Evolutionary conservation across 2,888 invertebrate genomes (phyloP).

Genomic region (Arctia plantaginis): DNA sequence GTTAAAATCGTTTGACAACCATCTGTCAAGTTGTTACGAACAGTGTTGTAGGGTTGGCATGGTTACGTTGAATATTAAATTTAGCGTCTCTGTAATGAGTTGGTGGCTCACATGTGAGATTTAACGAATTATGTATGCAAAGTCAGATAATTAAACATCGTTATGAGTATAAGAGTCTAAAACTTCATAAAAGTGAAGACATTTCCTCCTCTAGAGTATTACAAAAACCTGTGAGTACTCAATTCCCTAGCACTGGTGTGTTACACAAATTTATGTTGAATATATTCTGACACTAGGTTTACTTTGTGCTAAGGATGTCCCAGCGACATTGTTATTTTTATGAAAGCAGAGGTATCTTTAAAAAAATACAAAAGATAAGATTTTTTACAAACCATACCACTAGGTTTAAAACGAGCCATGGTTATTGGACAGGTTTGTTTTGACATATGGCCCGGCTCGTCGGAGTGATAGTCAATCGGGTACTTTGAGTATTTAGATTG

Average conservation of each 20-base stretch:
- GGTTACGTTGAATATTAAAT: slow-evolving; percentile 23
- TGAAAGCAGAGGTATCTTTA: too few relatives aligned
- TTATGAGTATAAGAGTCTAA: neutral
- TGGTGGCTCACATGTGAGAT: slow-evolving; percentile 19
- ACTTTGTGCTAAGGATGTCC: too few relatives aligned
- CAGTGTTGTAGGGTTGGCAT: neutral
- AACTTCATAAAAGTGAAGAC: neutral
- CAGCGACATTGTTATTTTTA: too few relatives aligned
- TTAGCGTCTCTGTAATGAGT: slow-evolving; percentile 25
- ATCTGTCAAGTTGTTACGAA: neutral
- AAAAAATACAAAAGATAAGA: too few relatives aligned
- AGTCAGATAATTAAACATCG: neutral
- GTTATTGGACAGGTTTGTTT: too few relatives aligned
- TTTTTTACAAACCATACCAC: too few relatives aligned
- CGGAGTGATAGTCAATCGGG: too few relatives aligned
- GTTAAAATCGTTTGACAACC: neutral
- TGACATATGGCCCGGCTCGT: too few relatives aligned
- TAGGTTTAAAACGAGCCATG: too few relatives aligned
- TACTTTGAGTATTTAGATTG: too few relatives aligned
- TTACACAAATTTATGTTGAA: neutral
- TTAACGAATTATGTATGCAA: slow-evolving; percentile 19
- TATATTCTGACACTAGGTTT: too few relatives aligned
- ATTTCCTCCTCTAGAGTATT: neutral
- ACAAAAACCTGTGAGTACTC: neutral
- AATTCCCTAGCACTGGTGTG: neutral